Base-by-base conservation (phyloP, 1,140 invertebrate genomes). In the Cardiocondyla obscurior region DNA sequence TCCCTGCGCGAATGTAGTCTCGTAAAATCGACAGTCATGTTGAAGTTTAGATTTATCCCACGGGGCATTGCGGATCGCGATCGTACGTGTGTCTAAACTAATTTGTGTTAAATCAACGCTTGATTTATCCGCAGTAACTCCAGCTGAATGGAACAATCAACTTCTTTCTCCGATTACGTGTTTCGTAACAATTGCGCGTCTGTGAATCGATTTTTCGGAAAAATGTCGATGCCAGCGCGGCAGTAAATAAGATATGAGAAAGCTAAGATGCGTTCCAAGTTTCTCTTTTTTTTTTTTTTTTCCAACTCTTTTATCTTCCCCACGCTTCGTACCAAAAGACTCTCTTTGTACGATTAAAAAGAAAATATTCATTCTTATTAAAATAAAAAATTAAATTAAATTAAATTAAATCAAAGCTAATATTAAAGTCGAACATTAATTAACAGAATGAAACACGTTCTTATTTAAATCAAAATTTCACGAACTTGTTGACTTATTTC, bases 21-120 rank as follows among this genome's bases (percentile, higher is more conserved):
- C 46, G 30, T 39, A 46, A 77, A 67, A 77, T 77, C 60, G 33
- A 77, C 46, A 67, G 60, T 76, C 42, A 64, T 25, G 39, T 53
- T 44, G 8, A 77, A 77, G 74, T 77, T 77, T 14, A 77, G 46
- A 77, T 65, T 79, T 79, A 67, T 79, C 22, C 46, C 60, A 6
- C 6, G 22, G 55, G 74, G 12, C 12, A 53, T 33, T 51, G 28
- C 16, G 8, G 16, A 42, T 69, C 36, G 62, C 65, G 33, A 19
- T 16, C 10, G 25, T 36, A 53, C 12, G 12, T 51, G 7, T 60
- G 44, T 69, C 46, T 67, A 67, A 69, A 22, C 44, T 79, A 79
- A 79, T 79, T 79, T 67, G 62, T 53, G 33, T 79, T 64, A 67
- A 79, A 79, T 69, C 46, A 3, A 62, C 25, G 33, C 33, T 69